Conservation (phyloP, 2,888 invertebrate genomes). For the Tuberolachnus salignus region DNA sequence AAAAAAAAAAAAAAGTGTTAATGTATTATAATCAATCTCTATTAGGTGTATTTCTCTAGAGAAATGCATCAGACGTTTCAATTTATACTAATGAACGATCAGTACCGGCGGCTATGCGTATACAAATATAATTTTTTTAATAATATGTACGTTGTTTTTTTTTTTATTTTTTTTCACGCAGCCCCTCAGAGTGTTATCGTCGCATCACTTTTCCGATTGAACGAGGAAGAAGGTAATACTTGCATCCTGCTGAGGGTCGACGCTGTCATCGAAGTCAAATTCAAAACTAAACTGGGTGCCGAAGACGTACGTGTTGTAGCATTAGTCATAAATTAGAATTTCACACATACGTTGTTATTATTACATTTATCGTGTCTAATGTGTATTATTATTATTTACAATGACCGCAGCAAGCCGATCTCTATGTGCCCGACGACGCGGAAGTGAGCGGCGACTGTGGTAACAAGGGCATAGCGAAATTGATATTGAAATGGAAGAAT, state of each 20-base stretch:
- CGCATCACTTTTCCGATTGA: slow-evolving; percentile 59
- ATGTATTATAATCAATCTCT: too few species aligned
- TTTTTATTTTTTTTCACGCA: background rate
- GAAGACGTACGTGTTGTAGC: slow-evolving; percentile 62
- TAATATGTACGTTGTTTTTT: too few species aligned
- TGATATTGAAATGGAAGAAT: slow-evolving; percentile 74
- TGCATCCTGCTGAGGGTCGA: slow-evolving; percentile 81
- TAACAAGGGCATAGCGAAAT: slow-evolving; percentile 74
- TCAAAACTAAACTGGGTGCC: slow-evolving; percentile 73
- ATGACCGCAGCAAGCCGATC: slow-evolving; percentile 70
- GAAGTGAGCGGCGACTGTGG: slow-evolving; percentile 76
- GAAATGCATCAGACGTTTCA: too few species aligned
- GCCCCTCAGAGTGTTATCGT: slow-evolving; percentile 46
- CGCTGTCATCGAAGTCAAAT: slow-evolving; percentile 73
- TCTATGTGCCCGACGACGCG: slow-evolving; percentile 77
- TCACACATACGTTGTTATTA: background rate
- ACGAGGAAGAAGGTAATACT: slow-evolving; percentile 73
- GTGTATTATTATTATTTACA: too few species aligned
- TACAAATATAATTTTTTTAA: too few species aligned
- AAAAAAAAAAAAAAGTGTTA: too few species aligned
- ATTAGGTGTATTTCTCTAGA: too few species aligned
- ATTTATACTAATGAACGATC: too few species aligned
- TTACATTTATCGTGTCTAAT: too few species aligned
- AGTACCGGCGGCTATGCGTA: too few species aligned
- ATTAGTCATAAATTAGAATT: background rate